phyloP scores from a whole-genome alignment of 2,797 vertebrate genomes.

The Aphelocoma californica region DNA sequence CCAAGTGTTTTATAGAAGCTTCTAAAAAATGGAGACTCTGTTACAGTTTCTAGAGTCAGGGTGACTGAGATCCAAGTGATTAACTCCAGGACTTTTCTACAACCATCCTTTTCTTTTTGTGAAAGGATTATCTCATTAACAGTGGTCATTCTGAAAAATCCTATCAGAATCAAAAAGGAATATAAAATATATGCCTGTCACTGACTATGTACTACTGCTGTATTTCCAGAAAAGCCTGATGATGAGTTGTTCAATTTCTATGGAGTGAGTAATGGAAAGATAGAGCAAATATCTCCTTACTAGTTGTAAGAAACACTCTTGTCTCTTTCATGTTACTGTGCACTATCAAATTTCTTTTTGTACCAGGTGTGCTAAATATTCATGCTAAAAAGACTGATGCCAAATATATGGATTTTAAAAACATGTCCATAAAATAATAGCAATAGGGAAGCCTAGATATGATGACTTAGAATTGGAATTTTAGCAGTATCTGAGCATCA shows the following conservation, averaged over 20 bases:
- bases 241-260: neutral
- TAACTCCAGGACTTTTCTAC: neutral
- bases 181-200: neutral
- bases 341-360: neutral
- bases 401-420: neutral
- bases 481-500: neutral
- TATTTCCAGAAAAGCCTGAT: neutral
- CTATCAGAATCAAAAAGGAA: neutral
- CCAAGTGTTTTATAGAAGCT: neutral
- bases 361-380: neutral
- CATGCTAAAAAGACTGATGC: neutral
- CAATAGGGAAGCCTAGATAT: neutral
- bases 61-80: neutral
- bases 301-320: neutral
- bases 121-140: neutral
- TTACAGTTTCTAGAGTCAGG: neutral
- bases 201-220: neutral
- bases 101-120: neutral
- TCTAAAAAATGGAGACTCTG: neutral
- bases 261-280: neutral
- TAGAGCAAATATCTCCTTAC: neutral
- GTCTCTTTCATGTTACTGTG: neutral
- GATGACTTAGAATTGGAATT: neutral
- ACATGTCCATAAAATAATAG: neutral
- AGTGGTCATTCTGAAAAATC: neutral